Conservation (phyloP, 2,888 invertebrate genomes). For the Toxonevra muliebris region DNA sequence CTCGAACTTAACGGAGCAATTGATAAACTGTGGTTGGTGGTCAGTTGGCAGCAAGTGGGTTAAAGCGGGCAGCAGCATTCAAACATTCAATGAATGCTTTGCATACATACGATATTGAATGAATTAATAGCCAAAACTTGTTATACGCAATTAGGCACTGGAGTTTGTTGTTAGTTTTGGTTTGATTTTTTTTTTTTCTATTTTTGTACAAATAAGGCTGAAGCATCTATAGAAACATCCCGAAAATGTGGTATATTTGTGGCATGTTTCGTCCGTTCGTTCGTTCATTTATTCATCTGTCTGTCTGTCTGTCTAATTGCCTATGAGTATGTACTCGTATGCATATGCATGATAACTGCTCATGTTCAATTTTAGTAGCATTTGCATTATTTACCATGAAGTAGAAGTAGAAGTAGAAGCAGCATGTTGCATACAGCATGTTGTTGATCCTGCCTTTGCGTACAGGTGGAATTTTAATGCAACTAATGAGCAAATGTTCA, state of each 20-base stretch:
- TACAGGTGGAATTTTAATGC: constrained; percentile 54
- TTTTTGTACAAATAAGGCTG: neutral
- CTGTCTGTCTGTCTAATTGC: neutral
- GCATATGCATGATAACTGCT: no score
- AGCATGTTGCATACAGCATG: no score
- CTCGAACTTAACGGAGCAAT: no score
- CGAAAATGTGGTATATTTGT: neutral
- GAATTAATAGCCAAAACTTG: constrained; percentile 23
- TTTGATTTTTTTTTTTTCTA: neutral
- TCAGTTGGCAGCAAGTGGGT: no score
- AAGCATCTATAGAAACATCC: neutral
- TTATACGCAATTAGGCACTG: neutral
- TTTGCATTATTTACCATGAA: no score
- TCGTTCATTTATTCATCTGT: neutral
- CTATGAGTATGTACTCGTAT: no score
- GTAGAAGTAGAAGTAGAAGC: no score
- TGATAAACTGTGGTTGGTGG: no score
- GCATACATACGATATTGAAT: constrained; percentile 7
- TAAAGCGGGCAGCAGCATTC: neutral
- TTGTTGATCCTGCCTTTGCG: constrained; percentile 4
- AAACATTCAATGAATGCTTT: constrained; percentile 11
- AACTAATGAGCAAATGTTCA: constrained; percentile 52
- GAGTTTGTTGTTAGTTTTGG: neutral
- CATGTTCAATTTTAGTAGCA: no score
- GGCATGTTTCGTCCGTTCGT: neutral